Percentiles rank a stretch among this genome's conserved stretches.
Evolutionary conservation across 2,113 vertebrate genomes (phyloP).

Genomic region (Percina caprodes): DNA sequence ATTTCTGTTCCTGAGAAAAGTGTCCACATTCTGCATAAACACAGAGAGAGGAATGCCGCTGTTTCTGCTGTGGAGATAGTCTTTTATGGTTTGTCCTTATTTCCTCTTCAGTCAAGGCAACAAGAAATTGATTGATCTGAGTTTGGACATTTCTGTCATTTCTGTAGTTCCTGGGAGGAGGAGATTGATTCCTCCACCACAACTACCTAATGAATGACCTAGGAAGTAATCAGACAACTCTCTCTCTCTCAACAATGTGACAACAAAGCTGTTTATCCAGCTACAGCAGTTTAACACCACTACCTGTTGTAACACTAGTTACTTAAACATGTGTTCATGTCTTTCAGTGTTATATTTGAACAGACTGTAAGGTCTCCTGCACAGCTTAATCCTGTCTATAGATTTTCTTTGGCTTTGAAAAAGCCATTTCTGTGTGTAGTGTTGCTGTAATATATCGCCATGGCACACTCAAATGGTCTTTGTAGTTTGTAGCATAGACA

Average conservation of each 20-base stretch:
- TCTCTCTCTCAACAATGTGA: background rate
- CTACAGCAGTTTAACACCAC: background rate
- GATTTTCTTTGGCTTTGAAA: background rate
- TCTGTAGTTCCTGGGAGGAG: background rate
- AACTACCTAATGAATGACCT: background rate
- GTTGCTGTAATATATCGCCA: background rate
- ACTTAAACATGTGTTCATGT: background rate
- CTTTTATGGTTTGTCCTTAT: background rate
- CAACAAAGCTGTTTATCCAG: background rate
- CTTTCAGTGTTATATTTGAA: background rate
- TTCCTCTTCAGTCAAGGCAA: background rate
- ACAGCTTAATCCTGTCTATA: background rate
- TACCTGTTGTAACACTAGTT: too few species aligned
- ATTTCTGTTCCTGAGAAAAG: conserved; percentile 23
- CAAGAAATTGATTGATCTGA: background rate
- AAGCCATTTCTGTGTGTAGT: background rate
- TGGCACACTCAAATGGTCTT: background rate
- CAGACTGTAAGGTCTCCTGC: background rate
- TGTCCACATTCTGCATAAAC: conserved; percentile 7
- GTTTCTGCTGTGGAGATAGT: background rate
- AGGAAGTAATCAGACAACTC: background rate
- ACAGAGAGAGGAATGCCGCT: background rate
- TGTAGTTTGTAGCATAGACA: background rate
- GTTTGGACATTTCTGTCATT: background rate
- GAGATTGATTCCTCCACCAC: background rate